Evolutionary conservation across 2,113 vertebrate species (phyloP), one percentile per base, ranked within the genome.

Genomic region (Vicugna pacos): DNA sequence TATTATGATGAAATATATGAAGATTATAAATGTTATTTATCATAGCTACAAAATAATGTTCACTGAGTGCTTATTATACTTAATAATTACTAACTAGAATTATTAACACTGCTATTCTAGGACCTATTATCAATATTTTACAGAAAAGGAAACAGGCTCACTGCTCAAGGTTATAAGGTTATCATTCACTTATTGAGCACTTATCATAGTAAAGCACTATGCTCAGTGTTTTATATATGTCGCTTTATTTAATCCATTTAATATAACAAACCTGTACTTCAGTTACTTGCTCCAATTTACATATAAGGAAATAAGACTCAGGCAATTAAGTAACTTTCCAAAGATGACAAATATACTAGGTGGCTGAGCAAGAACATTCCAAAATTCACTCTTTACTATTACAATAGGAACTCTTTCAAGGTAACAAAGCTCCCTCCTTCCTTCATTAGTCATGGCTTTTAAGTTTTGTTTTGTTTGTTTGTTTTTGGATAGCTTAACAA

Each of bases 71-170:
- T 73, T 58, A 56, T 48, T 84, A 73, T 48, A 46, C 67, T 87
- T 75, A 82, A 56, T 48, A 80, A 82, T 52, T 76, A 93, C 42
- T 76, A 75, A 14, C 26, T 89, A 77, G 12, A 75, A 76, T 67
- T 83, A 91, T 75, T 69, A 95, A 82, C 32, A 67, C 50, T 60
- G 77, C 22, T 95, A 54, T 76, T 82, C 65, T 54, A 88, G 17
- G 14, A 92, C 11, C 24, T 88, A 81, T 58, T 82, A 88, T 62
- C n/a, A 86, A 38, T 56, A 73, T 46, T 93, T 88, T 89, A 89
- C 70, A 89, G 42, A 89, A 93, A 77, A 76, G 28, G 42, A 92
- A 76, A 70, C 5, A 93, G 52, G 52, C 17, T 77, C 20, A 60
- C 30, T 28, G 4, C 13, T 83, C 22, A 42, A 83, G 52, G 8